Conservation (phyloP, 2,113 vertebrate genomes). For the Hippocampus guttulatus region DNA sequence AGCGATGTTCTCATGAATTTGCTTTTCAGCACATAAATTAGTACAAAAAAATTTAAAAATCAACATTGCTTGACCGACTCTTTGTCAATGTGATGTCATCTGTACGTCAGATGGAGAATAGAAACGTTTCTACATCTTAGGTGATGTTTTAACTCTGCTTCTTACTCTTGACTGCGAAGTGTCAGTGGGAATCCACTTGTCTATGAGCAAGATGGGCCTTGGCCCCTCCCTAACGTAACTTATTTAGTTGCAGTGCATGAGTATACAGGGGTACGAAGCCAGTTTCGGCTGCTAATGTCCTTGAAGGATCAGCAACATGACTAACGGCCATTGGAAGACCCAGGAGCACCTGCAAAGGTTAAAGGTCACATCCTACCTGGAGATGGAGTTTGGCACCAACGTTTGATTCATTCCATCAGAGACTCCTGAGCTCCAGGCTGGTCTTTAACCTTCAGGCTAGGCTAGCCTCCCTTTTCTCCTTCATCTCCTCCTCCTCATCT, state of each 20-base stretch:
- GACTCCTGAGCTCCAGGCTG: conserved; percentile 6
- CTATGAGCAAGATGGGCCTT: conserved; percentile 64
- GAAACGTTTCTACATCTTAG: background rate
- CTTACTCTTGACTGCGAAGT: conserved; percentile 40
- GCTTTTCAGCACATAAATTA: background rate
- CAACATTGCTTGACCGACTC: background rate
- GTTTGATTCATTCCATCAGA: background rate
- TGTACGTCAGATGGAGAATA: background rate
- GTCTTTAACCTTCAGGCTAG: conserved; percentile 44
- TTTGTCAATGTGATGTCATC: background rate
- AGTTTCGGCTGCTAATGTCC: background rate
- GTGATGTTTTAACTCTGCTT: background rate
- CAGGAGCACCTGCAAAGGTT: background rate
- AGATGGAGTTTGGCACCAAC: background rate
- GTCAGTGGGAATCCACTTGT: conserved; percentile 51
- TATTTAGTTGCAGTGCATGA: conserved; percentile 73
- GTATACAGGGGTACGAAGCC: conserved; percentile 49
- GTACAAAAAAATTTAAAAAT: background rate
- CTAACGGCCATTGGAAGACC: background rate
- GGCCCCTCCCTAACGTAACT: conserved; percentile 55
- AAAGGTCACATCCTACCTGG: background rate
- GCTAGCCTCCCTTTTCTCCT: conserved; percentile 32
- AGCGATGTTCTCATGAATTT: background rate
- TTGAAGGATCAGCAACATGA: background rate
- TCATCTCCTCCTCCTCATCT: conserved; percentile 44